Base-by-base conservation (phyloP, 1,140 invertebrate genomes). In the Anagrus nilaparvatae region DNA sequence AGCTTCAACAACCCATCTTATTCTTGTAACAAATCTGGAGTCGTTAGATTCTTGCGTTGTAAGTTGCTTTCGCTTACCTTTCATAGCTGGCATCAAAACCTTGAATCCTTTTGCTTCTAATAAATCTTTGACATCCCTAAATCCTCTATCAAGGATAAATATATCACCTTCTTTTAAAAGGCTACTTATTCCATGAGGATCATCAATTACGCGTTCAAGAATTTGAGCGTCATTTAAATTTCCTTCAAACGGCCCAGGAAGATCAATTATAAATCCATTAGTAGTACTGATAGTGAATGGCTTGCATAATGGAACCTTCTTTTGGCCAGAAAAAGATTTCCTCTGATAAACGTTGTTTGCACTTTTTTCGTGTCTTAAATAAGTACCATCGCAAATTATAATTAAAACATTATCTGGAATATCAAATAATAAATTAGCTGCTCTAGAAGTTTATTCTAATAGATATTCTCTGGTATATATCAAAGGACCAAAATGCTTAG, bases 1-100 rank as follows among this genome's bases (percentile, higher is more conserved):
- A 13, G 54, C 47, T 51, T 63, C 57, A n/a, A 63, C 54, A 6
- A 53, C 52, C 55, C 55, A 62, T 31, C 57, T 45, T 27, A 56
- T 34, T 52, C 54, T n/a, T n/a, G n/a, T n/a, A n/a, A n/a, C n/a
- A n/a, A n/a, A n/a, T n/a, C n/a, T n/a, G n/a, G 58, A 59, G 20
- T 49, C 29, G 35, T 60, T 60, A n/a, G 52, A 51, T 47, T 58
- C 52, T 37, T 48, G 44, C 13, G 47, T 45, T 8, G 50, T 43
- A 18, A 59, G 45, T 38, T 61, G 54, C 7, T 31, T 42, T 24
- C 47, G 29, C 46, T 51, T 51, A 18, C 42, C 48, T 43, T 60
- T 52, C 12, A 59, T 44, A 25, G 44, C 47, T 25, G 58, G 58
- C 56, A 58, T 60, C 21, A 51, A 27, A 13, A 53, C 46, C 40